These are phyloP conservation scores for Brachyopa scutellaris DNA, from an alignment of 2,888 invertebrate species.

Conservation along the genomic window DNA sequence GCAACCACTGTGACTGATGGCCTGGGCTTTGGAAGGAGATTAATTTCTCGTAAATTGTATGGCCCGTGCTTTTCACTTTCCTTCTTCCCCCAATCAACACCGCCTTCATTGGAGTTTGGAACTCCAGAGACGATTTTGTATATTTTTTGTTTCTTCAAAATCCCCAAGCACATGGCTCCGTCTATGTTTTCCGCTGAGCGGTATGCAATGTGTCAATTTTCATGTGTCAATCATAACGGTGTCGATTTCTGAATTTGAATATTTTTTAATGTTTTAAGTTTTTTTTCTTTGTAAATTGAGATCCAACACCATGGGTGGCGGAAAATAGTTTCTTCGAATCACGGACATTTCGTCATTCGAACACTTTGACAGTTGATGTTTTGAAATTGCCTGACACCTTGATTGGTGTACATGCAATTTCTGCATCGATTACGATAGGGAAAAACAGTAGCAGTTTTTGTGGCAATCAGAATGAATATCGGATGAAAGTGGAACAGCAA, in stretches of 20 bases:
- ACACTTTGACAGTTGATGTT: constrained; percentile 14
- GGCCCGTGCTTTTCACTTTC: constrained; percentile 67
- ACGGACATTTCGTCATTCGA: not conserved
- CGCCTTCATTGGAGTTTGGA: too few relatives aligned
- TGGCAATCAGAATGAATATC: constrained; percentile 5
- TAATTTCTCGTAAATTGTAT: constrained; percentile 54
- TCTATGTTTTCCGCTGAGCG: not conserved
- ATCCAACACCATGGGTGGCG: constrained; percentile 51
- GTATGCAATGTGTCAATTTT: constrained; percentile 67
- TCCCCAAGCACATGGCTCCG: constrained; percentile 7
- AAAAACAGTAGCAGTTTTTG: constrained; percentile 23
- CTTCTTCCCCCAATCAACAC: not conserved
- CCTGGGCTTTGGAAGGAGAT: constrained; percentile 48
- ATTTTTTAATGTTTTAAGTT: constrained; percentile 11
- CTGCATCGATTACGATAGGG: not conserved
- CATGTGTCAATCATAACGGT: constrained; percentile 64
- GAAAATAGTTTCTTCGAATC: constrained; percentile 28
- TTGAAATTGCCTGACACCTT: constrained; percentile 38
- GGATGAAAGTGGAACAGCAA: not conserved
- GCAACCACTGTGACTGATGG: constrained; percentile 49
- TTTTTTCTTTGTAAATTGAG: constrained; percentile 50
- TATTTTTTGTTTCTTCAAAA: not conserved
- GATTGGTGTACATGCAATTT: constrained; percentile 13
- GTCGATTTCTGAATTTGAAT: constrained; percentile 55
- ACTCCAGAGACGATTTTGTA: constrained; percentile 2